Percentiles rank a stretch among this genome's conserved stretches.
Evolutionary conservation across 2,888 invertebrate genomes (phyloP).

Genomic region (Scrobipalpa costella): DNA sequence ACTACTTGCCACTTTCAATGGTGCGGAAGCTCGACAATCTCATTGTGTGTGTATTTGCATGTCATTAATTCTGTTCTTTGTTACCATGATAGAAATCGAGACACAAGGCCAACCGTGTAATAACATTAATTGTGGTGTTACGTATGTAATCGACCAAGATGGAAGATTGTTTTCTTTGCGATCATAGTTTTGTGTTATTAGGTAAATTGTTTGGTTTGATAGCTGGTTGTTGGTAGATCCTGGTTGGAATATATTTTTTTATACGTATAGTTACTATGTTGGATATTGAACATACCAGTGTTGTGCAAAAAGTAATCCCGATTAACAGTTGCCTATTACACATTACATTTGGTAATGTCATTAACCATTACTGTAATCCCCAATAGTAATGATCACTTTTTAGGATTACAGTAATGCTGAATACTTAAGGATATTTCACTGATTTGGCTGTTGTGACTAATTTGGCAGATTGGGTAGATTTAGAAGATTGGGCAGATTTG

Average conservation of each 20-base stretch:
- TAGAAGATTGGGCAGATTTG: no score
- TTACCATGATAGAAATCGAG: constrained; percentile 69
- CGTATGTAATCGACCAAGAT: constrained; percentile 44
- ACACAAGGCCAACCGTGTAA: constrained; percentile 60
- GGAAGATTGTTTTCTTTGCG: constrained; percentile 41
- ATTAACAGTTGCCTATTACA: no score
- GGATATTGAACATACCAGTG: no score
- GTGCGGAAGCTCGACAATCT: constrained; percentile 61
- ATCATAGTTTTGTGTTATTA: constrained; percentile 28
- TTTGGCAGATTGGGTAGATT: no score
- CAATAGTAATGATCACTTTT: no score
- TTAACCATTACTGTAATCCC: no score
- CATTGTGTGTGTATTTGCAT: constrained; percentile 68
- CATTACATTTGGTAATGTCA: no score
- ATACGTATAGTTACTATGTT: not conserved
- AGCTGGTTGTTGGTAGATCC: not conserved
- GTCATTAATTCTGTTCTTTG: constrained; percentile 63
- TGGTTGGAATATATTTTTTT: not conserved
- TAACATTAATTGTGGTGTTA: constrained; percentile 63
- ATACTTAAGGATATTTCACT: no score
- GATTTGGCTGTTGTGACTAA: no score
- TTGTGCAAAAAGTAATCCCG: no score
- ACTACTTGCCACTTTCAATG: constrained; percentile 64
- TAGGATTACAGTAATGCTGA: no score
- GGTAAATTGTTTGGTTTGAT: constrained; percentile 25